A percentile compares a stretch with the other conserved stretches of the same genome.
These are phyloP conservation scores for Anarhynchus alexandrinus DNA, from an alignment of 2,113 vertebrate species.

Conservation along the genomic window DNA sequence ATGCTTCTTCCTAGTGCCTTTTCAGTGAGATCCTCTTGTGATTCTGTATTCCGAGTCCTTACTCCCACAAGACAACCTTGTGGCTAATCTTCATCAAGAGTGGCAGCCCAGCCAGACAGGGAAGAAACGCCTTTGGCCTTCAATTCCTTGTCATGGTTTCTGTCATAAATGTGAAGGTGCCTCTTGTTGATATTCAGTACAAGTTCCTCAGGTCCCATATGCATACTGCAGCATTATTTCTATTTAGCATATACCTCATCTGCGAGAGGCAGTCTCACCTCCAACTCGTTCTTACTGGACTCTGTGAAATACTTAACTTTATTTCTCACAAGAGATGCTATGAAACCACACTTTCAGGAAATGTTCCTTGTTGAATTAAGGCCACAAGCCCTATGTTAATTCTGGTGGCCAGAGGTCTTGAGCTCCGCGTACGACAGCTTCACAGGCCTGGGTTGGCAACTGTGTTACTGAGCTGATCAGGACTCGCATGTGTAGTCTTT, in stretches of 20 bases:
- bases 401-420: not conserved
- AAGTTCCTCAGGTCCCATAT: not conserved
- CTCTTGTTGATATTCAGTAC: not conserved
- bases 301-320: not conserved
- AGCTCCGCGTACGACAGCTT: accelerated
- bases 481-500: accelerated
- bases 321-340: not conserved
- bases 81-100: not conserved
- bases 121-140: not conserved
- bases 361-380: not conserved
- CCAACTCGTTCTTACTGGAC: not conserved
- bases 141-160: not conserved
- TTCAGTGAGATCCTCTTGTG: constrained; percentile 23
- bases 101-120: not conserved
- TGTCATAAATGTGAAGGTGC: not conserved
- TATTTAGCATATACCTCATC: constrained; percentile 46
- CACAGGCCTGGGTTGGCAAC: not conserved
- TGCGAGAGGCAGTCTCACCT: not conserved
- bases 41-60: not conserved
- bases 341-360: not conserved
- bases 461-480: not conserved
- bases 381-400: not conserved
- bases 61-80: not conserved
- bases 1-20: constrained; percentile 58
- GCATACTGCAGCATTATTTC: not conserved